Evolutionary conservation across 2,113 vertebrate genomes (phyloP).

Genomic region (Vulpes vulpes): DNA sequence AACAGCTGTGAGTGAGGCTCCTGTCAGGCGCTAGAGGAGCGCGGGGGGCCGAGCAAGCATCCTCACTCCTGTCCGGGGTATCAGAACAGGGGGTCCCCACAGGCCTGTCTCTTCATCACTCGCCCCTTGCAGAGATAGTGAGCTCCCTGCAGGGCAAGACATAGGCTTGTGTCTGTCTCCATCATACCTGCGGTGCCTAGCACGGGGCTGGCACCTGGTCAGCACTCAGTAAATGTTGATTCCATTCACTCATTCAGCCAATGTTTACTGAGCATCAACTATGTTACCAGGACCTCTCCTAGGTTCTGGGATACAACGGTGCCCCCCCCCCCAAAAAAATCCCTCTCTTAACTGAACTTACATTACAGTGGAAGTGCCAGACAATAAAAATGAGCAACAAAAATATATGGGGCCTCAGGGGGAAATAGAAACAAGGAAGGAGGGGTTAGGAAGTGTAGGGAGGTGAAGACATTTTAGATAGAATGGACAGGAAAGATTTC

Average conservation of each 20-base stretch:
- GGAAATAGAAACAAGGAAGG: not conserved
- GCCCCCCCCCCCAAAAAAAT: not conserved
- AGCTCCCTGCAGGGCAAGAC: not conserved
- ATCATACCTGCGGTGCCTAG: not conserved
- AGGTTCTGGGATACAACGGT: not conserved
- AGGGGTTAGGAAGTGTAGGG: not conserved
- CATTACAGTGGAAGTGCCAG: not conserved
- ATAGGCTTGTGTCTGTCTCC: not conserved
- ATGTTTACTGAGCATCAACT: not conserved
- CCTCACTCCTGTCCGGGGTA: not conserved
- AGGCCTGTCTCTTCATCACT: not conserved
- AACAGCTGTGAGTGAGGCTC: not conserved
- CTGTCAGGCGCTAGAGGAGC: not conserved
- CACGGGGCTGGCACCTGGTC: not conserved
- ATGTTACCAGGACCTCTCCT: not conserved
- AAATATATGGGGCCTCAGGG: not conserved
- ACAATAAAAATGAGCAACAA: constrained; percentile 6
- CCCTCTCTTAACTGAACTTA: not conserved
- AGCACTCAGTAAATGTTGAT: not conserved
- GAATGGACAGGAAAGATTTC: not conserved
- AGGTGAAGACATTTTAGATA: not conserved
- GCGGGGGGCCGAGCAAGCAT: not conserved
- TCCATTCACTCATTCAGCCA: not conserved
- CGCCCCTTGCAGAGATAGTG: not conserved
- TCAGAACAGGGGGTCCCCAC: not conserved